Evolutionary conservation across 2,113 vertebrate genomes (phyloP), one percentile per base, ranked within the genome.

Genomic region (Ailuropoda melanoleuca): DNA sequence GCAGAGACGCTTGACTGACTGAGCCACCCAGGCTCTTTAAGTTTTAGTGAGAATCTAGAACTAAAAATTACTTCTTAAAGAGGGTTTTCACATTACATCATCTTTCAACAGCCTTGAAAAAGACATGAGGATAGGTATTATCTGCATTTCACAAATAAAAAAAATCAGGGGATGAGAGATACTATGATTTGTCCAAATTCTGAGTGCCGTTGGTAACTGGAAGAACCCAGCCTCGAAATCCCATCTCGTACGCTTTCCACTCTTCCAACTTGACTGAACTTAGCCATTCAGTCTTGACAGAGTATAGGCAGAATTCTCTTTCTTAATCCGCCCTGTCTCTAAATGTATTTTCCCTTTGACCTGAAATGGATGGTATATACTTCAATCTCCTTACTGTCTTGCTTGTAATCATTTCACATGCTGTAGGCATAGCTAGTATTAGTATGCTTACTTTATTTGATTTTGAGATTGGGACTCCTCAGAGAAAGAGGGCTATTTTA

Each of bases 311-410:
- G n/a, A 96, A 80, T 55, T 82, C 39, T 48, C 83, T 93, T 83
- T 80, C 39, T 58, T 13, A 23, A 37, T 89, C 6, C 89, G 48
- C 4, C 37, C 50, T 50, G 14, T 83, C 29, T 96, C 74, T 90
- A 82, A 92, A 74, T 3, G 31, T 80, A 86, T 86, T 82, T 89
- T 66, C 74, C 19, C 53, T 90, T 84, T 96, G 37, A 96, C 48
- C 31, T 81, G 19, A 0, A 88, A 75, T 43, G 90, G 26, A 88
- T 55, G 18, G 3, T n/a, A 39, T 85, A 85, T 56, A 62, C 21
- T 50, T 85, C 8, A 90, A 19, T 86, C 21, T 85, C 19, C 14
- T 70, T 82, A 78, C 26, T 77, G 37, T 72, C 60, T 86, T 92
- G 62, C 37, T 92, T 89, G 37, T 93, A 80, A 88, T 66, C 6